phyloP scores from a whole-genome alignment of 2,113 vertebrate genomes.

The Alethe castanea region DNA sequence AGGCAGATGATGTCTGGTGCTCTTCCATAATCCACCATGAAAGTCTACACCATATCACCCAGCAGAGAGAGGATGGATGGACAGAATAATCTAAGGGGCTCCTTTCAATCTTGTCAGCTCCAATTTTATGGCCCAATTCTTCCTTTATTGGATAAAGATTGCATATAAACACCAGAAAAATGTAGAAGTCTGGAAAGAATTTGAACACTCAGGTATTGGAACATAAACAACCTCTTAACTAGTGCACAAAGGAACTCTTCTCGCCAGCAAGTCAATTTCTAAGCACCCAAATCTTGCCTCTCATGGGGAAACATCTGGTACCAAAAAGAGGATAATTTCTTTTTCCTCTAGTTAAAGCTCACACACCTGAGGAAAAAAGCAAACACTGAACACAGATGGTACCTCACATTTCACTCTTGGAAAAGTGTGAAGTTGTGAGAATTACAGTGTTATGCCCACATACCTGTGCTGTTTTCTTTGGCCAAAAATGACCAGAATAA shows the following conservation, averaged over 20 bases:
- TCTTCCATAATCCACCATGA: neutral
- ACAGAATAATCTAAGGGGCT: neutral
- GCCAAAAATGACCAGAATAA: neutral
- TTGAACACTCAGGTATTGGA: neutral
- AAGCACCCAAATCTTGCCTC: neutral
- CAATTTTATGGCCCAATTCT: neutral
- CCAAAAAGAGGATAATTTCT: neutral
- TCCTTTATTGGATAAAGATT: neutral
- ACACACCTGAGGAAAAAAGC: neutral
- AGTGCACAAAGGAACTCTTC: neutral
- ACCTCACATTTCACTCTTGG: neutral
- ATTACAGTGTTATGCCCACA: neutral
- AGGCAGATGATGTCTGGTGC: neutral
- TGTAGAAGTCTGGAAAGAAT: neutral
- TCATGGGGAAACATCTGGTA: constrained; percentile 40
- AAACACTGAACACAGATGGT: constrained; percentile 27
- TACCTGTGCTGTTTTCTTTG: neutral
- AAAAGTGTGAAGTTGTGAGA: neutral
- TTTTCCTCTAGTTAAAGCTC: constrained; percentile 41
- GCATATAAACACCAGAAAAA: neutral
- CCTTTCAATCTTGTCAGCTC: neutral
- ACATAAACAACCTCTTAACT: constrained; percentile 49
- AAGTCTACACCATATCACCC: neutral
- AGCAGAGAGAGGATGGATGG: neutral
- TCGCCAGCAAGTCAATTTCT: neutral